Conservation (phyloP, 2,888 invertebrate genomes). For the Xiphydria camelus region DNA sequence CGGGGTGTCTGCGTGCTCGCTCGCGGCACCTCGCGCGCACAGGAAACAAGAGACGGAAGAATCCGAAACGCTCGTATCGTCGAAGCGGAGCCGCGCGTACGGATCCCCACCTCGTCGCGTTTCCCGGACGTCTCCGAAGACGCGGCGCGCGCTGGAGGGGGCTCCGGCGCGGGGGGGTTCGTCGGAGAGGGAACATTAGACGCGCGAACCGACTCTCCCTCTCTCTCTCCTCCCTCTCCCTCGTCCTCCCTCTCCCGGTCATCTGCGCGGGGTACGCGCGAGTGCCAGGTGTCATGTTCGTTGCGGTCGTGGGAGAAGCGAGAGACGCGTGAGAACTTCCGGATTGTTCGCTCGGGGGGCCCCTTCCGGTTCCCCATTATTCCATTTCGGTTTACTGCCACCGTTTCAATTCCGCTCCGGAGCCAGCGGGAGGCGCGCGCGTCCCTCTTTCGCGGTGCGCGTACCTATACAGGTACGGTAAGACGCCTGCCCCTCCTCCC, state of each 20-base stretch:
- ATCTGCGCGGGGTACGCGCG: constrained; percentile 31
- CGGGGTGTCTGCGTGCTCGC: no score
- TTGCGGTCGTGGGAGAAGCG: constrained; percentile 55
- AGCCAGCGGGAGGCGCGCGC: neutral
- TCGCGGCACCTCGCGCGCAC: no score
- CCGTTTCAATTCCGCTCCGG: constrained; percentile 30
- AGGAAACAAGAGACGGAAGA: no score
- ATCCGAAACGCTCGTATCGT: no score
- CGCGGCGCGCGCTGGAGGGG: no score
- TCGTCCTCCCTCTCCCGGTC: constrained; percentile 23
- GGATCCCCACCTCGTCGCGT: no score
- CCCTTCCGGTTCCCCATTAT: constrained; percentile 56
- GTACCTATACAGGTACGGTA: no score
- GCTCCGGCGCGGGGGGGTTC: no score
- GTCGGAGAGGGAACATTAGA: constrained; percentile 33
- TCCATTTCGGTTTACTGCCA: constrained; percentile 51
- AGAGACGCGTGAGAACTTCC: constrained; percentile 59
- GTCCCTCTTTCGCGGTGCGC: neutral
- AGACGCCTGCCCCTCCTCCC: neutral
- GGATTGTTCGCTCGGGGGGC: constrained; percentile 51
- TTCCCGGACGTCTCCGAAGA: no score
- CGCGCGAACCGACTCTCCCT: constrained; percentile 24
- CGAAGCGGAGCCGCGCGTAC: no score
- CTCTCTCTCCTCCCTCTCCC: constrained; percentile 8
- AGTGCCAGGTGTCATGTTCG: constrained; percentile 57